Conservation (phyloP, 1,140 invertebrate species). For the Diploscapter pachys region DNA sequence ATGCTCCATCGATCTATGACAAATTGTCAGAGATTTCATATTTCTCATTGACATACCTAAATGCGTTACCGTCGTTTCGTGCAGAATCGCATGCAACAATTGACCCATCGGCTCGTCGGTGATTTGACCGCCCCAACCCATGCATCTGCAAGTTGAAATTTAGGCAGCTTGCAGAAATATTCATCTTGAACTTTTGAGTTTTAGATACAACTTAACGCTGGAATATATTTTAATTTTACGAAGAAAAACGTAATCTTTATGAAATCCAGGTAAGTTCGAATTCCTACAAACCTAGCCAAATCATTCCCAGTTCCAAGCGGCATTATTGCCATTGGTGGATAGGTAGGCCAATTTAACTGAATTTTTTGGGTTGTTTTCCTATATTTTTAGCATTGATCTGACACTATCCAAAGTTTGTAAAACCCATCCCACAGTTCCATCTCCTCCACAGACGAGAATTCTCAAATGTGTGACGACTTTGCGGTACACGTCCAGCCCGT, state of each 20-base stretch:
- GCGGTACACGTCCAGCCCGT: conserved; percentile 70
- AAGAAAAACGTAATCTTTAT: too few species aligned
- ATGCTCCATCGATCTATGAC: conserved; percentile 70
- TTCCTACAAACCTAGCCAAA: conserved; percentile 66
- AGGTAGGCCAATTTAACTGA: conserved; percentile 71
- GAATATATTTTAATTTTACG: too few species aligned
- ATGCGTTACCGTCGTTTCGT: conserved; percentile 78
- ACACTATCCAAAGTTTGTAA: conserved; percentile 76
- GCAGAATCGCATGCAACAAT: conserved; percentile 82
- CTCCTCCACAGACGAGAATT: conserved; percentile 68
- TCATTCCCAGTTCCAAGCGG: conserved; percentile 96
- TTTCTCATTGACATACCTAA: conserved; percentile 69
- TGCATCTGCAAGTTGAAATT: conserved; percentile 65
- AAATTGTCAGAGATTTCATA: too few species aligned
- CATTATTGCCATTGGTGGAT: conserved; percentile 83
- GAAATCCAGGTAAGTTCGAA: too few species aligned
- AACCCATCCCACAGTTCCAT: conserved; percentile 71
- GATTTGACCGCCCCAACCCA: conserved; percentile 86
- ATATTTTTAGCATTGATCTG: background rate
- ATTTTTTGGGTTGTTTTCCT: background rate
- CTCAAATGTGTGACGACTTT: conserved; percentile 67
- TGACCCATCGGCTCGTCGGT: conserved; percentile 95
- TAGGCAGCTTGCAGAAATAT: too few species aligned
- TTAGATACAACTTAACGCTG: too few species aligned
- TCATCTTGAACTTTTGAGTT: too few species aligned